A percentile compares a stretch with the other conserved stretches of the same genome.
These are phyloP conservation scores for Chrysaora quinquecirrha DNA, from an alignment of 30 jellyfish, hydroid and myxozoan species.

Conservation along the genomic window DNA sequence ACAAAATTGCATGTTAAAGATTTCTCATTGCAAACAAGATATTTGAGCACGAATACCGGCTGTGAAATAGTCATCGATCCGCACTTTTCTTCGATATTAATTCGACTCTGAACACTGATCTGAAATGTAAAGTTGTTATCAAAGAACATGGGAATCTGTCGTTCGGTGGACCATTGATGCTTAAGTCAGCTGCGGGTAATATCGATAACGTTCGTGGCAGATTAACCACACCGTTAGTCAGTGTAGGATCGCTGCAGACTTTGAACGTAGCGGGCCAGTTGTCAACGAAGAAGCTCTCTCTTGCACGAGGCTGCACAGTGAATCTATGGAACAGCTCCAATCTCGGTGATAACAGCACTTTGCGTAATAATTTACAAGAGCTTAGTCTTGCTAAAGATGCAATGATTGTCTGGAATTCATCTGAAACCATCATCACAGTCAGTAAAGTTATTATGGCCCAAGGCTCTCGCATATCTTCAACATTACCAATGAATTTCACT, in stretches of 20 bases:
- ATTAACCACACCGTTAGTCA: slow-evolving; percentile 15
- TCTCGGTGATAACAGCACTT: slow-evolving; percentile 10
- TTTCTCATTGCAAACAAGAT: slow-evolving; percentile 7
- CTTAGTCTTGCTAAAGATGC: slow-evolving; percentile 32
- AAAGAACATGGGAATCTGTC: slow-evolving; percentile 13
- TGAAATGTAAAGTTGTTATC: slow-evolving; percentile 25
- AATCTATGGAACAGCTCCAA: slow-evolving; percentile 3
- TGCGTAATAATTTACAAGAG: slow-evolving; percentile 11
- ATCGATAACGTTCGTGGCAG: slow-evolving; percentile 21
- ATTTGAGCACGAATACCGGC: slow-evolving; percentile 20
- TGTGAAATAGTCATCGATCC: slow-evolving; percentile 26
- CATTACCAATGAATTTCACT: slow-evolving; percentile 16
- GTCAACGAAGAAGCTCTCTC: background rate
- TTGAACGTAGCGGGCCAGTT: slow-evolving; percentile 8
- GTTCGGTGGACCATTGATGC: background rate
- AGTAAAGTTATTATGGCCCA: slow-evolving; percentile 34
- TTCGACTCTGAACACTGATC: slow-evolving; percentile 9
- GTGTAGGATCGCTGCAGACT: slow-evolving; percentile 8
- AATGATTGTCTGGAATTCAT: background rate
- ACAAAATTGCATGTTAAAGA: slow-evolving; percentile 9
- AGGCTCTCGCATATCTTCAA: background rate
- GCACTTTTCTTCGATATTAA: slow-evolving; percentile 24
- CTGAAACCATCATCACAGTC: slow-evolving; percentile 9
- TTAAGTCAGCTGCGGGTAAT: background rate
- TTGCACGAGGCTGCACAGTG: slow-evolving; percentile 29